Evolutionary conservation across 2,888 invertebrate genomes (phyloP).

Genomic region (Merodon equestris): DNA sequence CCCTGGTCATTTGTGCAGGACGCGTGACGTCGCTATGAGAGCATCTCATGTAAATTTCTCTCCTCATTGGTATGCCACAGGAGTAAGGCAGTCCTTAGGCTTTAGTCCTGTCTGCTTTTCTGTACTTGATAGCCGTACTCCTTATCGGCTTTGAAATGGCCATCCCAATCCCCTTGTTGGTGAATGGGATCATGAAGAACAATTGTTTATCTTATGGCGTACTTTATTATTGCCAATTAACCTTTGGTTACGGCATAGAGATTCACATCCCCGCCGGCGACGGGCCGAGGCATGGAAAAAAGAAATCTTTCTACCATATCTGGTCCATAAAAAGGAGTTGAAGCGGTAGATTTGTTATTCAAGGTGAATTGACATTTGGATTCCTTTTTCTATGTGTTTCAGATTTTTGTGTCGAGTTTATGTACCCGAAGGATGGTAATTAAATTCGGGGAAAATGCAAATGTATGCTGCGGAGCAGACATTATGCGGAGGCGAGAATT

Average conservation of each 20-base stretch:
- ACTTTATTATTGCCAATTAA: slow-evolving; percentile 63
- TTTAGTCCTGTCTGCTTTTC: not conserved
- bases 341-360: too few relatives aligned
- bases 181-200: slow-evolving; percentile 48
- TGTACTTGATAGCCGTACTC: not conserved
- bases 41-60: slow-evolving; percentile 47
- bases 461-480: slow-evolving; percentile 11
- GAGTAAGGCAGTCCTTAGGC: slow-evolving; percentile 34
- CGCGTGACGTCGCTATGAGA: slow-evolving; percentile 38
- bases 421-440: slow-evolving; percentile 40
- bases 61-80: slow-evolving; percentile 56
- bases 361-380: too few relatives aligned
- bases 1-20: slow-evolving; percentile 55
- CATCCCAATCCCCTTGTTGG: not conserved
- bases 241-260: slow-evolving; percentile 38
- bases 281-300: not conserved
- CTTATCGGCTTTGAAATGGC: slow-evolving; percentile 2
- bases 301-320: too few relatives aligned
- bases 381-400: slow-evolving; percentile 3
- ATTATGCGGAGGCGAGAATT: not conserved
- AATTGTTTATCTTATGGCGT: slow-evolving; percentile 60
- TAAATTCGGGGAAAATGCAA: slow-evolving; percentile 56
- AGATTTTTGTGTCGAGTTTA: slow-evolving; percentile 14
- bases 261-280: slow-evolving; percentile 25
- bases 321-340: too few relatives aligned